Conservation (phyloP, 2,113 vertebrate species). For the Lophura nycthemera region DNA sequence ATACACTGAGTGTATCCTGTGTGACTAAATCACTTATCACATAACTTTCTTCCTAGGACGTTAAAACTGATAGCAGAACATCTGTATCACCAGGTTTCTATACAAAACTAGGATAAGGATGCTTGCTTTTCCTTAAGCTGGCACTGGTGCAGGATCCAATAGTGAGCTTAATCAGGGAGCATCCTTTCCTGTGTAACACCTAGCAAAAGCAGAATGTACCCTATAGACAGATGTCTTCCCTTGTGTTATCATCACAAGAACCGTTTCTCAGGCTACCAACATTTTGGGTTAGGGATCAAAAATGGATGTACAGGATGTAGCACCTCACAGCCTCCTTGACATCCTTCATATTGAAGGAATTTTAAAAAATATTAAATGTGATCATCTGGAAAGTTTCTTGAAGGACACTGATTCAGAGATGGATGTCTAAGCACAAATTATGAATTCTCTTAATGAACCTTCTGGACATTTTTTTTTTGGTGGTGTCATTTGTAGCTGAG, state of each 20-base stretch:
- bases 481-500: background rate
- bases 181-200: background rate
- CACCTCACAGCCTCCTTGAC: background rate
- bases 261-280: accelerated
- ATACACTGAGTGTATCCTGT: background rate
- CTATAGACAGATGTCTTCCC: background rate
- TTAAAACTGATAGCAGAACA: background rate
- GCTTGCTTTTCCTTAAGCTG: background rate
- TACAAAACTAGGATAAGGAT: background rate
- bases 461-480: background rate
- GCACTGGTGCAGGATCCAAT: background rate
- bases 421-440: background rate
- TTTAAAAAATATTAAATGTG: background rate
- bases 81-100: background rate
- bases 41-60: background rate
- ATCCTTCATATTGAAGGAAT: background rate
- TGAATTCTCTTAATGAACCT: background rate
- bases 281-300: background rate
- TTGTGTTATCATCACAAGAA: accelerated
- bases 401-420: background rate
- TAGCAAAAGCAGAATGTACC: background rate
- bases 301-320: background rate
- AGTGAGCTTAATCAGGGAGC: background rate
- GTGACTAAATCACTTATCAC: background rate
- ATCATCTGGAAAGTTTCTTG: background rate